Evolutionary conservation across 2,797 vertebrate genomes (phyloP).

Genomic region (Acridotheres tristis): DNA sequence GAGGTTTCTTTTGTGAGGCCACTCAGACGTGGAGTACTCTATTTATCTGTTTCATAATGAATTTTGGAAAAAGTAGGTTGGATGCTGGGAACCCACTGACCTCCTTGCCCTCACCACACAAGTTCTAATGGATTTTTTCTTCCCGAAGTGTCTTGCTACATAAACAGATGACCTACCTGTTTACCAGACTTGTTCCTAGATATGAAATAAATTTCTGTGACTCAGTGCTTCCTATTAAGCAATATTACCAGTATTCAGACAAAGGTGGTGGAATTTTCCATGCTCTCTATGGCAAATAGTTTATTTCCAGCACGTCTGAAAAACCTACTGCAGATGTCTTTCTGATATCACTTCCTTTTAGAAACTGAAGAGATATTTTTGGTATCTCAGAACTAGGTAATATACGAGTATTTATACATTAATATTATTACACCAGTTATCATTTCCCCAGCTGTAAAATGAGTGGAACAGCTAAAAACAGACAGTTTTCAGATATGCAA

Average conservation of each 20-base stretch:
- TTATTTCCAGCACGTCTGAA: not conserved
- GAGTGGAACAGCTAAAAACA: not conserved
- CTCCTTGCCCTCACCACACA: not conserved
- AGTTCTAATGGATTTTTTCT: not conserved
- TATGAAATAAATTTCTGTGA: not conserved
- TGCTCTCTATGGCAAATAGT: not conserved
- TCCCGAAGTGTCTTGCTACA: not conserved
- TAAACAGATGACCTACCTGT: constrained; percentile 29
- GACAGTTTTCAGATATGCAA: not conserved
- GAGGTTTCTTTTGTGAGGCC: not conserved
- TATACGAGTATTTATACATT: not conserved
- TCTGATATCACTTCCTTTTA: not conserved
- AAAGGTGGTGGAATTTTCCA: not conserved
- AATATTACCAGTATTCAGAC: not conserved
- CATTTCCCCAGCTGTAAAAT: not conserved
- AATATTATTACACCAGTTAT: not conserved
- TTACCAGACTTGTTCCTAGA: not conserved
- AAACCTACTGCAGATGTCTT: not conserved
- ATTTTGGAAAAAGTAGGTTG: not conserved
- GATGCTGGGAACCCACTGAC: not conserved
- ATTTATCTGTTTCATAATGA: not conserved
- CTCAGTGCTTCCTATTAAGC: constrained; percentile 2
- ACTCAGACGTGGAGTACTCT: not conserved
- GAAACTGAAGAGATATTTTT: not conserved
- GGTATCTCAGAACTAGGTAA: not conserved